phyloP scores from a whole-genome alignment of 1,140 invertebrate species.

The Trichoplusia ni region DNA sequence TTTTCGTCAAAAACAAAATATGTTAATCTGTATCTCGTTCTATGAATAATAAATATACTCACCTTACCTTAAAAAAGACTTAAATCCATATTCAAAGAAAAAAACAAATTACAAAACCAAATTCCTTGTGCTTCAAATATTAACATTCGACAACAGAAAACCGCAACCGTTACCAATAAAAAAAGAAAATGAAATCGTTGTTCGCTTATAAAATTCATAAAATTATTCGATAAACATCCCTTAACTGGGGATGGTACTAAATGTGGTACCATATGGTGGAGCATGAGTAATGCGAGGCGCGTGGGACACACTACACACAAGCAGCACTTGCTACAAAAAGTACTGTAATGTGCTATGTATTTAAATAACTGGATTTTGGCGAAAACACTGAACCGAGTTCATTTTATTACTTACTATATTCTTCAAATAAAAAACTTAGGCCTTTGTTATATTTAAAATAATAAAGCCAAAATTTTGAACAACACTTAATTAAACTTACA shows the following conservation, averaged over 20 bases:
- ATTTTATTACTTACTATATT: too few relatives aligned
- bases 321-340: background rate
- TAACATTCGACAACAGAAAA: conserved; percentile 13
- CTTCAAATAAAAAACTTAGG: too few relatives aligned
- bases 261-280: conserved; percentile 16
- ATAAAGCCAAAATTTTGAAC: too few relatives aligned
- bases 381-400: background rate
- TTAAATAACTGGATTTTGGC: background rate
- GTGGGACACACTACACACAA: conserved; percentile 8
- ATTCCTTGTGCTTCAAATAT: conserved; percentile 5
- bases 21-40: too few relatives aligned
- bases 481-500: too few relatives aligned
- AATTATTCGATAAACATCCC: conserved; percentile 26
- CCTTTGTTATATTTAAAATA: too few relatives aligned
- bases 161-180: background rate
- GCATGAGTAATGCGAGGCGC: background rate
- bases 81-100: too few relatives aligned
- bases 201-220: conserved; percentile 26
- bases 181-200: conserved; percentile 17
- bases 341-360: background rate
- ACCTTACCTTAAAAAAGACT: too few relatives aligned
- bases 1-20: too few relatives aligned
- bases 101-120: too few relatives aligned
- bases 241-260: background rate
- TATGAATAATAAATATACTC: too few relatives aligned